phyloP scores from a whole-genome alignment of 2,797 vertebrate genomes.

The Apogon talboti region DNA sequence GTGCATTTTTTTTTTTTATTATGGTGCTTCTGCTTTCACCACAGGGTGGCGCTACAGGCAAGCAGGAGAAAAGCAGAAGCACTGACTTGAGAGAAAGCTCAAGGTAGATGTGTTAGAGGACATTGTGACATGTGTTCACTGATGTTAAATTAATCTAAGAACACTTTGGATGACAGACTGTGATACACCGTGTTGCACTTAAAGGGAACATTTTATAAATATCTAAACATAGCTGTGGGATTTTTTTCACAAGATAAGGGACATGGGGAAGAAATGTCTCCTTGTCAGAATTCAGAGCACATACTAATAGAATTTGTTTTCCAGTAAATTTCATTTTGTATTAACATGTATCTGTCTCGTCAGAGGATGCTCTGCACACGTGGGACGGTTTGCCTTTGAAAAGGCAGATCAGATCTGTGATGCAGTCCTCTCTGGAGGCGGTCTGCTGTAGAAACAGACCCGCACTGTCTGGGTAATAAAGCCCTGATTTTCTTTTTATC shows the following conservation, averaged over 20 bases:
- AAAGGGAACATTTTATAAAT: slow-evolving; percentile 6
- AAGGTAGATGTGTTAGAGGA: slow-evolving; percentile 1
- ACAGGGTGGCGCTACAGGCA: slow-evolving; percentile 62
- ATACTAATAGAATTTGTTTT: slow-evolving; percentile 29
- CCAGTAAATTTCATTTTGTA: slow-evolving; percentile 33
- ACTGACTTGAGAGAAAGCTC: neutral
- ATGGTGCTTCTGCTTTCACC: slow-evolving; percentile 16
- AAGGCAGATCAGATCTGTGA: slow-evolving; percentile 55
- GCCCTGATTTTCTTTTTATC: slow-evolving; percentile 77
- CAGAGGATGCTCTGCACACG: slow-evolving; percentile 34
- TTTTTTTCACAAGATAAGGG: slow-evolving; percentile 10
- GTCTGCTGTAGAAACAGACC: slow-evolving; percentile 67
- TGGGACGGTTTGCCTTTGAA: slow-evolving; percentile 39
- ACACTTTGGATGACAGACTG: slow-evolving; percentile 7
- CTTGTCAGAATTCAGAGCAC: slow-evolving; percentile 25
- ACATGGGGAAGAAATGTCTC: slow-evolving; percentile 25
- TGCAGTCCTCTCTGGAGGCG: slow-evolving; percentile 46
- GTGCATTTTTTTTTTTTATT: no score
- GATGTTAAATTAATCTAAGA: slow-evolving; percentile 30
- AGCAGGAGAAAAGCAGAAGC: slow-evolving; percentile 9
- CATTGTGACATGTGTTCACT: slow-evolving; percentile 26
- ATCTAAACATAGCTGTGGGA: slow-evolving; percentile 13
- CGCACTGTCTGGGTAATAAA: slow-evolving; percentile 68
- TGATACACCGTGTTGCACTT: neutral
- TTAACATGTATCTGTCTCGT: slow-evolving; percentile 8